Evolutionary conservation across 2,888 invertebrate species (phyloP), one percentile per base, ranked within the genome.

Genomic region (Abrostola tripartita): DNA sequence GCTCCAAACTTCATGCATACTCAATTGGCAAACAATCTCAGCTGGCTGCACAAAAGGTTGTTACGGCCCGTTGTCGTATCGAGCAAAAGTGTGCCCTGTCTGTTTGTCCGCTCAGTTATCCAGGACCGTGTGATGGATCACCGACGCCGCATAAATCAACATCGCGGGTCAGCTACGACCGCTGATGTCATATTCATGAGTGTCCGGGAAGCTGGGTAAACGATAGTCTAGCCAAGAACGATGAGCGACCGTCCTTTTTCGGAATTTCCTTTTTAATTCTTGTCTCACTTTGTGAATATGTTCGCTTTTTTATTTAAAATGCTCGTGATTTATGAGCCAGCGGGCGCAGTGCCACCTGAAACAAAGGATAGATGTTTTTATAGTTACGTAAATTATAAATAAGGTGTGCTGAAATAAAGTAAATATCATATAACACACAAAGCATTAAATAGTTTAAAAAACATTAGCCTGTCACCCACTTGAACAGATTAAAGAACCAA

Each of bases 111-210:
- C 75, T 71, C 79, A 78, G 83, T 81, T 83, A 83, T 71, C 70
- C 73, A 64, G 65, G 70, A 61, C 82, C 78, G 74, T 71, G 86
- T 92, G 92, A 92, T 91, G 89, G 90, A 93, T 92, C 81, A 85
- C 87, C 84, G 76, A 76, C 81, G 79, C 78, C 81, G 85, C 87
- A 91, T 92, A 92, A 87, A 92, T 91, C 90, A 92, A 86, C 88
- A 86, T 84, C 76, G 82, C 76, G 85, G 88, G 88, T 88, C 88
- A 85, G 81, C 81, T 74, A 47, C 77, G 82, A 83, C 88, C 90
- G 79, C 90, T 90, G 90, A 92, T 93, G 92, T 91, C 92, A 90
- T 92, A 93, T 93, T 93, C 92, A 93, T 93, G 91, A 93, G 90
- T 79, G 76, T 63, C 77, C 74, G 74, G 74, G 71, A 74, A 68